These are phyloP conservation scores for Sternotherus odoratus DNA, from an alignment of 2,797 vertebrate species.

Conservation along the genomic window DNA sequence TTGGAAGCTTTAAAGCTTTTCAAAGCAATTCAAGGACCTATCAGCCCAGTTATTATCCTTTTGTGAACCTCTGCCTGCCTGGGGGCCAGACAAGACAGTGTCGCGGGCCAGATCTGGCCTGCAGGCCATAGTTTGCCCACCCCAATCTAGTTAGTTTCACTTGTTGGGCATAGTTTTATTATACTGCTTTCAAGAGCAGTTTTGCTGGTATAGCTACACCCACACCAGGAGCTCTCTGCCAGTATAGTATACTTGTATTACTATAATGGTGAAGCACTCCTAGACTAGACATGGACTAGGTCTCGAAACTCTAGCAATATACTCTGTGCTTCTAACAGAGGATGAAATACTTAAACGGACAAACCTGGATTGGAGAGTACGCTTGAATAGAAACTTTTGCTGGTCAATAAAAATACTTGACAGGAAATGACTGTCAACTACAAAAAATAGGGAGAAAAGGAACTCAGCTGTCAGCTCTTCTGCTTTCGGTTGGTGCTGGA, in stretches of 20 bases:
- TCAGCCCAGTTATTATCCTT: rapidly evolving
- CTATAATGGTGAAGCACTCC: not conserved
- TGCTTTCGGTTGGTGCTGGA: not conserved
- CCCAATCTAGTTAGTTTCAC: too few relatives aligned
- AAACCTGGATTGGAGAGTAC: not conserved
- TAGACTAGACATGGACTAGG: not conserved
- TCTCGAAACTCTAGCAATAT: not conserved
- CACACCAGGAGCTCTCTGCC: not conserved
- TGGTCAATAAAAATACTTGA: not conserved
- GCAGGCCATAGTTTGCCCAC: too few relatives aligned
- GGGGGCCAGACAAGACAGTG: too few relatives aligned
- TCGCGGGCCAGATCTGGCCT: too few relatives aligned
- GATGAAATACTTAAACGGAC: not conserved
- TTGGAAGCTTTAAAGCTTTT: not conserved
- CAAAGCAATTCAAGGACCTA: not conserved
- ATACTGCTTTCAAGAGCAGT: too few relatives aligned
- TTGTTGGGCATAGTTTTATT: too few relatives aligned
- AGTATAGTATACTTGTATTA: not conserved
- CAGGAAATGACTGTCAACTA: not conserved
- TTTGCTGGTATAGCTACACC: too few relatives aligned
- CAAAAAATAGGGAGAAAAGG: not conserved
- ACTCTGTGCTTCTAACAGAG: not conserved
- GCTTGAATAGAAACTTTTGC: not conserved
- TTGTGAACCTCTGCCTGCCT: too few relatives aligned
- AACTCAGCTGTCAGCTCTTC: not conserved